phyloP scores from a whole-genome alignment of 2,888 invertebrate genomes.

The Cryptops parisi region DNA sequence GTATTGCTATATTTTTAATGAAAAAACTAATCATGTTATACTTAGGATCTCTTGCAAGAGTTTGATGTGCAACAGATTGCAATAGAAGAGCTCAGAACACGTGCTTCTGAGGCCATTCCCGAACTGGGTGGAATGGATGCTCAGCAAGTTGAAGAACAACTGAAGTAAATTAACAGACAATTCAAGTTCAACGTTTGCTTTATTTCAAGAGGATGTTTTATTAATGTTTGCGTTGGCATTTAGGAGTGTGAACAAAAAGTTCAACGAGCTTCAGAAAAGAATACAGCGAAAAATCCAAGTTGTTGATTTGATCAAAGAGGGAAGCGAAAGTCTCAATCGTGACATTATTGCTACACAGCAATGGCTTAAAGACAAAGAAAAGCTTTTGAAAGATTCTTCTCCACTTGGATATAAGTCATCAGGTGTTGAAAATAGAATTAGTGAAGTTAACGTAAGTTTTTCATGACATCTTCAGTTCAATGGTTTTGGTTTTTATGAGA shows the following conservation, averaged over 20 bases:
- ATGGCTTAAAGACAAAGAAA: constrained; percentile 42
- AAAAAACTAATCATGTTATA: background rate
- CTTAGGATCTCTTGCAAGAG: constrained; percentile 19
- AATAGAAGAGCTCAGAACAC: constrained; percentile 21
- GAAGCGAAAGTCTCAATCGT: constrained; percentile 60
- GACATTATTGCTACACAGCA: constrained; percentile 64
- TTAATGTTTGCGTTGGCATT: background rate
- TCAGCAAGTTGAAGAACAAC: constrained; percentile 74
- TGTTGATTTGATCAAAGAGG: constrained; percentile 66
- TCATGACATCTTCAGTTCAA: no score
- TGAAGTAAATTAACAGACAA: constrained; percentile 45
- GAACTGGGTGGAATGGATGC: constrained; percentile 56
- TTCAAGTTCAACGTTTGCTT: background rate
- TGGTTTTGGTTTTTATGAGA: constrained; percentile 2
- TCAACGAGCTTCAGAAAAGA: constrained; percentile 68
- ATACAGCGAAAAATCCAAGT: constrained; percentile 67
- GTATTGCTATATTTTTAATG: background rate
- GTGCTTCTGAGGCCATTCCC: constrained; percentile 17
- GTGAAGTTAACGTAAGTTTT: constrained; percentile 16
- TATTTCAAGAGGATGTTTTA: background rate
- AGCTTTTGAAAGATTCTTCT: constrained; percentile 47
- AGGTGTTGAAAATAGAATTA: constrained; percentile 44
- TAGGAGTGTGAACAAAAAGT: constrained; percentile 51
- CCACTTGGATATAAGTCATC: constrained; percentile 49
- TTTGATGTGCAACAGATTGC: constrained; percentile 24